Evolutionary conservation across 2,113 vertebrate species (phyloP).

Genomic region (Pseudois nayaur): DNA sequence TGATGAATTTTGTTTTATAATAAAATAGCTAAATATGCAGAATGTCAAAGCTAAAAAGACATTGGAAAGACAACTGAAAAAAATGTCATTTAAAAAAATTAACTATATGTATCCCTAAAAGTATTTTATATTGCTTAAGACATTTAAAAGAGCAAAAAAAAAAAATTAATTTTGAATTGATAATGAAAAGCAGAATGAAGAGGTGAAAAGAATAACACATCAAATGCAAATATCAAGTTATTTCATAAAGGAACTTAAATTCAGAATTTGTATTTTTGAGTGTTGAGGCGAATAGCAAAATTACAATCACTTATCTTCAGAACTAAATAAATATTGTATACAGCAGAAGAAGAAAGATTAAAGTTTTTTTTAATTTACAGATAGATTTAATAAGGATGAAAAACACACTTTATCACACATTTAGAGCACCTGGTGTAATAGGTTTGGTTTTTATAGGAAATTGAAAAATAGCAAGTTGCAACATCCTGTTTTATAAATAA

Average conservation of each 20-base stretch:
- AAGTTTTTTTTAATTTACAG: too few relatives aligned
- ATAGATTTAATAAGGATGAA: not conserved
- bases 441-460: not conserved
- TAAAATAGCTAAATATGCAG: not conserved
- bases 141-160: not conserved
- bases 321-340: not conserved
- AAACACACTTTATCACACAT: not conserved
- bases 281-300: not conserved
- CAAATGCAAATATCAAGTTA: not conserved
- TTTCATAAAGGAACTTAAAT: not conserved
- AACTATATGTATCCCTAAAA: not conserved
- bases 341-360: not conserved
- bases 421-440: not conserved
- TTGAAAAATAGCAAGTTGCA: not conserved
- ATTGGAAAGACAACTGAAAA: not conserved
- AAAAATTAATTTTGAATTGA: not conserved
- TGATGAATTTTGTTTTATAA: not conserved
- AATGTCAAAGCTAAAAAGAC: not conserved
- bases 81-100: not conserved
- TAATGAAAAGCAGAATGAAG: not conserved
- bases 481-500: fast-evolving
- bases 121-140: not conserved
- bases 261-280: not conserved
- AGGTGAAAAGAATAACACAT: not conserved
- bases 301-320: not conserved